Base-by-base conservation (phyloP, 1,140 invertebrate genomes). In the silkworm (Bombyx mori) region DNA sequence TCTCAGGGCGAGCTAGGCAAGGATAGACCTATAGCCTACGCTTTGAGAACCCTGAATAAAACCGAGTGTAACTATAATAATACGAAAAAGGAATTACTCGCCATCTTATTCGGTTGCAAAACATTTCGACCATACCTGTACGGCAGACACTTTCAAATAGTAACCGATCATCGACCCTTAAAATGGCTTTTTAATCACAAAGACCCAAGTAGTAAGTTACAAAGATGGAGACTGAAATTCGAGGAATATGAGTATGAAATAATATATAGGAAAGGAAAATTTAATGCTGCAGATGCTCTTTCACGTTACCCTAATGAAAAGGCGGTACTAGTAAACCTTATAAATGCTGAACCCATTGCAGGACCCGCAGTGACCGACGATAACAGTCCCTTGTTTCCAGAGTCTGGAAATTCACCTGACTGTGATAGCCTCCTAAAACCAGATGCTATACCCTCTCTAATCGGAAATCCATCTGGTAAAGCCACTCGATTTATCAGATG, bases 51-150 rank as follows among this genome's bases (percentile, higher is more conserved):
- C 8, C 22, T 60, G 6, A 60, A 60, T n/a, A 53, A 54, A 12
- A 26, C 26, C 8, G 60, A 62, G 43, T 48, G 47, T 48, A 48
- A 48, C 22, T 48, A 10, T 18, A 48, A 18, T 48, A 48, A 1
- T 12, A 48, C 47, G 22, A 18, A 48, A 48, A 48, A 48, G 22
- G 2, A 48, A 48, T 48, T 48, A 10, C 47, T 48, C 42, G 49
- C 60, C 7, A 61, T 61, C 1, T 22, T 61, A 12, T 61, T 6
- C 22, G 60, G 53, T 53, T 59, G 57, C 44, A 59, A 59, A 59
- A 54, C 57, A 2, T 59, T 53, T 35, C 51, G 52, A 35, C 57
- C 57, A 35, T 59, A 59, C 42, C 44, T 59, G 6, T 59, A 53
- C 49, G 57, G 57, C 1, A 43, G 57, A 1, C 53, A 54, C 42